Percentiles rank a stretch among this genome's conserved stretches.
phyloP scores from a whole-genome alignment of 2,888 invertebrate genomes.

The Amphipyra berbera region DNA sequence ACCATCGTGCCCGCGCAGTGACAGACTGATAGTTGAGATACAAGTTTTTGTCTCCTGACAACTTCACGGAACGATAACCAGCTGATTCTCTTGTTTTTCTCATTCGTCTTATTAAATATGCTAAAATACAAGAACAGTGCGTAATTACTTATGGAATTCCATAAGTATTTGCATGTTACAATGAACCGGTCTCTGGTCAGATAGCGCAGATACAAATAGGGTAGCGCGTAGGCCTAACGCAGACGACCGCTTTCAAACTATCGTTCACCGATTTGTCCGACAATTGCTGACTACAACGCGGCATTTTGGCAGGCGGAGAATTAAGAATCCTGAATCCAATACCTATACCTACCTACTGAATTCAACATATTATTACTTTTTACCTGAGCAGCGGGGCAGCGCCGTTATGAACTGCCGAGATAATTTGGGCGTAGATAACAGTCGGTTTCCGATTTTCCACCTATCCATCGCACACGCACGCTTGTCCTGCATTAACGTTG shows the following conservation, averaged over 20 bases:
- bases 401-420: no score
- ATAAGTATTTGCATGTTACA: conserved; percentile 44
- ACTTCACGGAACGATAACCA: conserved; percentile 9
- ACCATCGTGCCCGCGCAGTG: neutral
- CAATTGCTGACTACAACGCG: no score
- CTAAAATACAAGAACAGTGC: conserved; percentile 20
- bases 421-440: no score
- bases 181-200: conserved; percentile 23
- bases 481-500: no score
- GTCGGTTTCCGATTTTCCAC: no score
- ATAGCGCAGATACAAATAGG: conserved; percentile 18
- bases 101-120: conserved; percentile 13
- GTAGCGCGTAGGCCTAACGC: conserved; percentile 11
- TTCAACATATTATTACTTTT: no score
- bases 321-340: no score
- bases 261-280: neutral
- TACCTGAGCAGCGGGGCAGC: no score
- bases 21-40: neutral
- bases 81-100: conserved; percentile 9
- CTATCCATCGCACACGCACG: no score
- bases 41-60: conserved; percentile 18
- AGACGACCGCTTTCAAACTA: neutral
- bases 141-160: conserved; percentile 17
- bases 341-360: no score
- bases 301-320: no score